Evolutionary conservation across 2,797 vertebrate genomes (phyloP).

Genomic region (Peromyscus melanophrys): DNA sequence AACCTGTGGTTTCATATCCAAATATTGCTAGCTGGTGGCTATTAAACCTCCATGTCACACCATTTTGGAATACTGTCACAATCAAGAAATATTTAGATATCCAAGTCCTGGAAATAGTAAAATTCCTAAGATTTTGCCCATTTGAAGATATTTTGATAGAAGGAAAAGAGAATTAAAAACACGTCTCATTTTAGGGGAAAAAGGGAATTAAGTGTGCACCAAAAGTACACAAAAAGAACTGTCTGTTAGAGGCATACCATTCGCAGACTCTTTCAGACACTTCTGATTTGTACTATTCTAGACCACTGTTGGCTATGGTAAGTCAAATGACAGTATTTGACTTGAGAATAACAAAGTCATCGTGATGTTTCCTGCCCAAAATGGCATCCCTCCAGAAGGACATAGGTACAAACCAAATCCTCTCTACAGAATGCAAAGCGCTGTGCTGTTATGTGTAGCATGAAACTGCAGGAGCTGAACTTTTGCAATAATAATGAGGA

Average conservation of each 20-base stretch:
- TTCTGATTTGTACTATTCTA: background rate
- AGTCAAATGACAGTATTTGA: slow-evolving; percentile 40
- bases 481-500: background rate
- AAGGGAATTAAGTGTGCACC: background rate
- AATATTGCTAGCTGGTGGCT: background rate
- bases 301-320: background rate
- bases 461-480: slow-evolving; percentile 26
- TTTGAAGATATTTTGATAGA: slow-evolving; percentile 27
- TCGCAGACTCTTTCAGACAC: background rate
- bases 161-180: slow-evolving; percentile 63
- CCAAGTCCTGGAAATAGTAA: slow-evolving; percentile 18
- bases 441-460: background rate
- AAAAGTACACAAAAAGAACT: background rate
- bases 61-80: slow-evolving; percentile 40
- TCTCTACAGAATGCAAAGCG: slow-evolving; percentile 30
- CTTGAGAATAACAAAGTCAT: slow-evolving; percentile 51
- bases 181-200: background rate
- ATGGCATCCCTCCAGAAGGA: slow-evolving; percentile 22
- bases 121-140: slow-evolving; percentile 8
- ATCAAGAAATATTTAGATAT: slow-evolving; percentile 31
- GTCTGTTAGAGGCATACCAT: background rate
- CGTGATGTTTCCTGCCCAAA: background rate
- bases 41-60: slow-evolving; percentile 14
- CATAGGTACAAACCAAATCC: background rate
- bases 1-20: slow-evolving; percentile 37